Evolutionary conservation across 2,113 vertebrate species (phyloP), one percentile per base, ranked within the genome.

Genomic region (Saccopteryx bilineata): DNA sequence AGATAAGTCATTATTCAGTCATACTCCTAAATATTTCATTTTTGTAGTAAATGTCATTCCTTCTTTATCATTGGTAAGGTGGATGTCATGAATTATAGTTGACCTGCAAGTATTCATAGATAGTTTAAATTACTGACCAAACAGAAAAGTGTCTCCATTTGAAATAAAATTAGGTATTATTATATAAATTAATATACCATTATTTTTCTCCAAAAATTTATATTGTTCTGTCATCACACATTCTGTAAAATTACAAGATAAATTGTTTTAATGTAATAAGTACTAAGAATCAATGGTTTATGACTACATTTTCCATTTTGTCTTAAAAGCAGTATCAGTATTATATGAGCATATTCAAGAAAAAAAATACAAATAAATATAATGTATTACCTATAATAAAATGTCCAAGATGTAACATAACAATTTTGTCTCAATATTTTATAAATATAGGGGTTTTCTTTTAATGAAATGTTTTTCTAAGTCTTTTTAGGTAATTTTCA

Each of bases 11-110:
- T 98, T 97, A 94, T 80, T 97, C 94, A 94, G 88, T 92, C 88
- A 87, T 96, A 95, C 89, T 96, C 68, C 92, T 98, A 98, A 97
- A 98, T 98, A 98, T 97, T 98, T 98, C 96, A 98, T 92, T 97
- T 97, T 94, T 91, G 48, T 94, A 94, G 65, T 98, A 97, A 98
- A 96, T 98, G 92, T 95, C 94, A 98, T 95, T 97, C 94, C 97
- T 96, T 95, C 9, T 58, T 95, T 96, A 84, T 96, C 96, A 96
- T 93, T 97, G 48, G 54, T 96, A 86, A 94, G 97, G 79, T 33
- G 69, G 56, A 94, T 19, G 87, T 93, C 97, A 98, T 98, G 92
- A 98, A 97, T 97, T 98, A 96, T 91, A 94, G 48, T 91, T 69
- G 88, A n/a, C 74, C 93, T 95, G 89, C 92, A 96, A 97, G 96